Conservation (phyloP, 2,888 invertebrate genomes). For the Hyppa rectilinea region DNA sequence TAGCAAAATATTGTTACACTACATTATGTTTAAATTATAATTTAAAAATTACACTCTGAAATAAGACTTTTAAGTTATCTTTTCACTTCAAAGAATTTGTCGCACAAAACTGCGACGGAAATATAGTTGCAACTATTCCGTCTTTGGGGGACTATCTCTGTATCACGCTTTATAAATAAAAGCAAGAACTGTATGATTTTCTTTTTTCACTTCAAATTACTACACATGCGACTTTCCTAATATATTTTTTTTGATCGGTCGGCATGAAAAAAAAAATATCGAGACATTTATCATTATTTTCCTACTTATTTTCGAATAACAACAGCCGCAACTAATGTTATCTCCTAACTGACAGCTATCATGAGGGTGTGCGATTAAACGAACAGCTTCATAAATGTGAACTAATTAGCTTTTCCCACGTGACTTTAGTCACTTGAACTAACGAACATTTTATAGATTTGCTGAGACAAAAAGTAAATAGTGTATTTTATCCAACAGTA, state of each 20-base stretch:
- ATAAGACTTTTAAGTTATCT: constrained; percentile 2
- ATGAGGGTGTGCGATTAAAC: constrained; percentile 32
- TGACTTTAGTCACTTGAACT: not conserved
- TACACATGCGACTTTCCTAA: too few relatives aligned
- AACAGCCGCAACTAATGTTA: constrained; percentile 31
- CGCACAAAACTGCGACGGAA: constrained; percentile 20
- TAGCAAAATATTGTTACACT: not conserved
- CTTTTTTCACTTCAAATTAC: not conserved
- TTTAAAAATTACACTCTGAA: not conserved
- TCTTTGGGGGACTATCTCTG: not conserved
- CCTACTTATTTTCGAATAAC: not conserved
- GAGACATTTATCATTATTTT: not conserved
- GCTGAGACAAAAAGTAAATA: not conserved
- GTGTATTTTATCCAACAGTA: not conserved
- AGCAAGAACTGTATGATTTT: not conserved
- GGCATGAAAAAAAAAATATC: not conserved
- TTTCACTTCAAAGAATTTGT: constrained; percentile 28
- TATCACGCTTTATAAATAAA: not conserved
- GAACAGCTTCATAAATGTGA: constrained; percentile 15
- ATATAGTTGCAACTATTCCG: constrained; percentile 24
- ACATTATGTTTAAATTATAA: not conserved
- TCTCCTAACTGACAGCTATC: constrained; percentile 22
- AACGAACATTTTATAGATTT: too few relatives aligned
- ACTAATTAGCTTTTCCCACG: not conserved
- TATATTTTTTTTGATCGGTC: not conserved